Conservation (phyloP, 1,140 invertebrate species). For the Drosophila kurseongensis region DNA sequence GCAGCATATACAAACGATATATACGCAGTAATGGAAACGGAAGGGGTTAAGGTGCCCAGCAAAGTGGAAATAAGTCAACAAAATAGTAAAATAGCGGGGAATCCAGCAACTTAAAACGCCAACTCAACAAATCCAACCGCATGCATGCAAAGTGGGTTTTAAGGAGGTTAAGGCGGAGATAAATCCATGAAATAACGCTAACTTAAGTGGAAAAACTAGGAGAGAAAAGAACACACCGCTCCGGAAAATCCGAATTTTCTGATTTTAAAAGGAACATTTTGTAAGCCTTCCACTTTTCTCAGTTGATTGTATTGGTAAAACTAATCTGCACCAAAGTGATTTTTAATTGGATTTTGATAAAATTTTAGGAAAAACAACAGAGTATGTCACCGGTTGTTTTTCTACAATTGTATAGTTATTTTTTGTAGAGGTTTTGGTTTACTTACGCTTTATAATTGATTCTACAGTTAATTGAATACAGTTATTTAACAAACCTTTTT, state of each 20-base stretch:
- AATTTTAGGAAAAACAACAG: not conserved
- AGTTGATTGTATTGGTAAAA: not conserved
- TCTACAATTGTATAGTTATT: too few relatives aligned
- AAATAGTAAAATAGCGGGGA: conserved; percentile 17
- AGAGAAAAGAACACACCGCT: not conserved
- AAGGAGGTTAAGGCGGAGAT: not conserved
- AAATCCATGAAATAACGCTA: not conserved
- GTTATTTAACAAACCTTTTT: too few relatives aligned
- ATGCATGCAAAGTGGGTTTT: conserved; percentile 41
- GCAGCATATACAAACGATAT: conserved; percentile 45
- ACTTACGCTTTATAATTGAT: too few relatives aligned
- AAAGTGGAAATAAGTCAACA: conserved; percentile 20
- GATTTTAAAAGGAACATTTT: conserved; percentile 4
- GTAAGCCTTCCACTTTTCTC: not conserved
- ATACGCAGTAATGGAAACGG: conserved; percentile 34
- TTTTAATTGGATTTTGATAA: not conserved
- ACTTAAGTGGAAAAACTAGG: conserved; percentile 3
- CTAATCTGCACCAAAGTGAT: conserved; percentile 8
- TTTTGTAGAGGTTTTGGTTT: too few relatives aligned
- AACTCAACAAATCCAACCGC: conserved; percentile 31
- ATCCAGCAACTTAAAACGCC: conserved; percentile 40
- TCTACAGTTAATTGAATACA: too few relatives aligned
- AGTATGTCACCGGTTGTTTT: not conserved
- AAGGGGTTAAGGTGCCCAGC: conserved; percentile 35
- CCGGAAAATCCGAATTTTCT: conserved; percentile 2